A percentile compares a stretch with the other conserved stretches of the same genome.
phyloP scores from a whole-genome alignment of 2,797 vertebrate genomes.

The Acanthornis magna region DNA sequence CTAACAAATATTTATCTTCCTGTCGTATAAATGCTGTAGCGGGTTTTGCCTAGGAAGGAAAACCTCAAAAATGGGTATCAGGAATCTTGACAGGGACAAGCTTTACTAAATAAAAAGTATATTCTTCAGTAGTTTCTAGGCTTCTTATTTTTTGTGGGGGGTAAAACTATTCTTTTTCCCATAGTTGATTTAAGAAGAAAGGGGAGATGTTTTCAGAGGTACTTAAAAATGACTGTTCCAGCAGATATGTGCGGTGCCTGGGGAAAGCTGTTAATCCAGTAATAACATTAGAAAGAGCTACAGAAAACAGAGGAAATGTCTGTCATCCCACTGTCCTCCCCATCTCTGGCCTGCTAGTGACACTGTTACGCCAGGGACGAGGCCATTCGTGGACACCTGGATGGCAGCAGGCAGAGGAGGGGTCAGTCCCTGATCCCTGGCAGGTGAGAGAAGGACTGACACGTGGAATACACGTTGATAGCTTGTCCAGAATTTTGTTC shows the following conservation, averaged over 20 bases:
- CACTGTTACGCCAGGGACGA: background rate
- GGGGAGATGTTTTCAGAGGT: background rate
- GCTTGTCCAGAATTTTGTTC: background rate
- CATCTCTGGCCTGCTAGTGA: background rate
- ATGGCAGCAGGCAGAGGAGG: background rate
- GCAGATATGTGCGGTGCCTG: background rate
- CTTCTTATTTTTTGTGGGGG: background rate
- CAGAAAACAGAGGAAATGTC: background rate
- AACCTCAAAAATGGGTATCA: background rate
- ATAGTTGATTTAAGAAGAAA: background rate
- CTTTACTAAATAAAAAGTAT: background rate
- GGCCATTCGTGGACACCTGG: background rate
- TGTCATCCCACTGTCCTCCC: fast-evolving
- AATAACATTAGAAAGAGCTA: background rate
- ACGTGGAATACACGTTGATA: fast-evolving
- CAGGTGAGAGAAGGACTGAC: fast-evolving
- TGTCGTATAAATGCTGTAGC: background rate
- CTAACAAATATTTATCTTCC: background rate
- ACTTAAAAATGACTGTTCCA: background rate
- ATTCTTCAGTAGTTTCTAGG: background rate
- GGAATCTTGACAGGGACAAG: background rate
- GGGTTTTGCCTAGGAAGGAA: background rate
- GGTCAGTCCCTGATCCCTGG: fast-evolving
- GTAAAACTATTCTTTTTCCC: background rate
- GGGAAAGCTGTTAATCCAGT: background rate